Percentiles rank a stretch among this genome's conserved stretches.
Conservation (phyloP, 1,140 invertebrate genomes). For the Argopecten irradians region DNA sequence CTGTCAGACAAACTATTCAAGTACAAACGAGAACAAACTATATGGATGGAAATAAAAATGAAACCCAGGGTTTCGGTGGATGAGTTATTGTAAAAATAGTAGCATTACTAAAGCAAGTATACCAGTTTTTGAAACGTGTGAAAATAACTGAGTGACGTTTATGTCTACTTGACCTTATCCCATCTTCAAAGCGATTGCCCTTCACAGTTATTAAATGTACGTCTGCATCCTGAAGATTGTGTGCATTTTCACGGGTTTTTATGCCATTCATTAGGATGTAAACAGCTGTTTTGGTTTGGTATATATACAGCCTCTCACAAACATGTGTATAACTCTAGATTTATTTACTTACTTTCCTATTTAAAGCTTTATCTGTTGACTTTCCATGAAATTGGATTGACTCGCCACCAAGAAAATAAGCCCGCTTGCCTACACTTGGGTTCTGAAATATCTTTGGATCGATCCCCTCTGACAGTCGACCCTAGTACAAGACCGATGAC, state of each 20-base stretch:
- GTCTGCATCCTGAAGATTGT: neutral
- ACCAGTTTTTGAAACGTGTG: neutral
- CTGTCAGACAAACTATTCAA: neutral
- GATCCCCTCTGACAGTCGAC: neutral
- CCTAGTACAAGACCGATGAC: neutral
- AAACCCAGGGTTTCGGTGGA: neutral
- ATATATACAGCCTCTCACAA: neutral
- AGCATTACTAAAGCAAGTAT: neutral
- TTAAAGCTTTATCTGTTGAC: neutral
- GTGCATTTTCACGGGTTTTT: constrained; percentile 13
- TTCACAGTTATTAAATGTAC: neutral
- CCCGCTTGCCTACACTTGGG: neutral
- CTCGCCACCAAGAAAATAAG: neutral
- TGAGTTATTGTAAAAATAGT: neutral
- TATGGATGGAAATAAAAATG: neutral
- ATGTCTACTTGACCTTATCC: neutral
- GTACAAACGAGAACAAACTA: neutral
- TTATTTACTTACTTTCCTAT: constrained; percentile 2
- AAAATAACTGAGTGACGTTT: neutral
- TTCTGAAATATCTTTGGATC: neutral
- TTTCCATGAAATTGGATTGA: constrained; percentile 11
- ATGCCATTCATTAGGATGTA: neutral
- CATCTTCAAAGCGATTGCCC: neutral
- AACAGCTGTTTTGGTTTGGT: constrained; percentile 16
- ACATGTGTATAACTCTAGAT: neutral